Percentiles rank a stretch among this genome's conserved stretches.
These are phyloP conservation scores for Epinotia bilunana DNA, from an alignment of 2,888 invertebrate species.

Conservation along the genomic window DNA sequence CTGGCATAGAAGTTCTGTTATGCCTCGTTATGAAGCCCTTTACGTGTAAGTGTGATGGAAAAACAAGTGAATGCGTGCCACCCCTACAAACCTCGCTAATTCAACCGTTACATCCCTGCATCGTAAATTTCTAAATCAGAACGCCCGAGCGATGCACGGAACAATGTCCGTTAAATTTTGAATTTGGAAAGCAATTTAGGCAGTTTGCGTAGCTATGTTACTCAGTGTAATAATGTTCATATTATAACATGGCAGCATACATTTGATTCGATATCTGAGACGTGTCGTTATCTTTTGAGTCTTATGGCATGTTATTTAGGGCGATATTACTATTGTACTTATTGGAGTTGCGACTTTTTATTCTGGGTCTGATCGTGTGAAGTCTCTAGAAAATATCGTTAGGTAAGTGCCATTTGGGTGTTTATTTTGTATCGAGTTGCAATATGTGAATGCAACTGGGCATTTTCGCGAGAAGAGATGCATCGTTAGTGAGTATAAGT, in stretches of 20 bases:
- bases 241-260: neutral
- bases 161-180: constrained; percentile 49
- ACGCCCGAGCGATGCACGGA: constrained; percentile 43
- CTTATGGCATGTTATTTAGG: neutral
- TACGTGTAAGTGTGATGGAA: too few relatives aligned
- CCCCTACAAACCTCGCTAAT: constrained; percentile 39
- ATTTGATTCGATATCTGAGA: constrained; percentile 1
- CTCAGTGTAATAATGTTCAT: constrained; percentile 8
- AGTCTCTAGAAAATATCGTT: neutral
- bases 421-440: constrained; percentile 10
- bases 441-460: too few relatives aligned
- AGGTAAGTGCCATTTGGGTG: neutral
- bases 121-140: constrained; percentile 53
- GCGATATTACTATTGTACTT: neutral
- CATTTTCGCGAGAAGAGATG: too few relatives aligned
- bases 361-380: neutral
- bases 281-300: neutral
- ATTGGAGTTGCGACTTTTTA: neutral
- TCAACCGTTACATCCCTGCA: constrained; percentile 49
- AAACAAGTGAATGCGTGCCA: neutral
- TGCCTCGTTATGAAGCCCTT: too few relatives aligned
- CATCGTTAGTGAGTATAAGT: too few relatives aligned
- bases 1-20: too few relatives aligned
- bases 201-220: constrained; percentile 15
- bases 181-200: constrained; percentile 41